Conservation (phyloP, 2,113 vertebrate species). For the Cygnus atratus region DNA sequence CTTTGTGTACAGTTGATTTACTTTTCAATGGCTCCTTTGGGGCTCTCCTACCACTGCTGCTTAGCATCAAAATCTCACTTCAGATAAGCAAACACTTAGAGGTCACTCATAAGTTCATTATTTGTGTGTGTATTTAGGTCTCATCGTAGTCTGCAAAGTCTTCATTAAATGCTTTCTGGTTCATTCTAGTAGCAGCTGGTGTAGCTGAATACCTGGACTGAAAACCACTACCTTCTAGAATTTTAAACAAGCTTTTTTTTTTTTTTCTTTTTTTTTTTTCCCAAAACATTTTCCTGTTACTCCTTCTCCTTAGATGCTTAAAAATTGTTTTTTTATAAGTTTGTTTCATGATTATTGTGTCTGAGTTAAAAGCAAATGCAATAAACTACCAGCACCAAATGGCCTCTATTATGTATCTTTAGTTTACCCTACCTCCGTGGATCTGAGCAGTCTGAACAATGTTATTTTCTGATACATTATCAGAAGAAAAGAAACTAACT, state of each 20-base stretch:
- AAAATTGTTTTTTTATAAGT: background rate
- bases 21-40: background rate
- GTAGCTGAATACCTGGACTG: background rate
- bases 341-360: background rate
- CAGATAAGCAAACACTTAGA: background rate
- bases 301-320: background rate
- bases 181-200: background rate
- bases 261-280: background rate
- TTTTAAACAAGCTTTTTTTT: background rate
- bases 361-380: constrained; percentile 33
- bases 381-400: background rate
- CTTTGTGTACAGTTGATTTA: background rate
- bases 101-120: background rate
- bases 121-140: background rate
- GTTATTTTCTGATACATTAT: background rate
- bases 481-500: background rate
- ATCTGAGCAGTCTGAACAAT: background rate
- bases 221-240: background rate
- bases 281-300: background rate
- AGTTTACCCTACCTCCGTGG: background rate
- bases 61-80: background rate
- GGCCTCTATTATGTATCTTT: background rate
- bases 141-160: background rate
- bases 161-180: background rate
- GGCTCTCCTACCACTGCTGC: background rate